Base-by-base conservation (phyloP, 2,888 invertebrate genomes). In the Helicoverpa assulta region DNA sequence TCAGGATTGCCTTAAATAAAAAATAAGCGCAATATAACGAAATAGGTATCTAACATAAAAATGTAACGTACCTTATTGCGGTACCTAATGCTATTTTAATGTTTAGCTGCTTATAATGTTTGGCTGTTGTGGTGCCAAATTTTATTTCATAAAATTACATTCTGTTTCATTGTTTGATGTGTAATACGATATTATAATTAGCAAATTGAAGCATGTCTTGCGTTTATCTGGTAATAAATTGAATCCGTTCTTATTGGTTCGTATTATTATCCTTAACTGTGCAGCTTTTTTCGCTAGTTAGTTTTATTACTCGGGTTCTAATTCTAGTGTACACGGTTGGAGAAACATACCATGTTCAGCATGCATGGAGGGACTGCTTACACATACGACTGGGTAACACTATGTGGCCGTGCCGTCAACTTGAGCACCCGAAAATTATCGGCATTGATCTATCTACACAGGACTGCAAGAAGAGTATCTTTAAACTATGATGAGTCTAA, bases 41-140 rank as follows among this genome's bases (percentile, higher is more conserved):
- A 33, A 33, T 33, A 33, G 43, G 47, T 29, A 7, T 51, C 12
- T 57, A 18, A 43, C n/a, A 53, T 37, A 57, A 63, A 19, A 37
- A 29, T 18, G 33, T 54, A 57, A 26, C 7, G n/a, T 33, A 51
- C 18, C n/a, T 26, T 29, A 14, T 33, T 47, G 61, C 67, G 63
- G 66, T 71, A 26, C 26, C 26, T 26, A 21, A 60, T 62, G 50
- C 58, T 56, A 43, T 67, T 40, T 58, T 54, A 69, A 63, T 55
- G 57, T 61, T 71, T 67, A 78, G 64, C 76, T 69, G 72, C 79
- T 74, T 78, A 43, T 54, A 52, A 66, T 59, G 61, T 52, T 65
- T 71, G 61, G 67, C 78, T 80, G 57, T 53, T 67, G 54, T 10
- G 68, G 81, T 80, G 81, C 80, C 81, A 80, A 81, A 65, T 70